Evolutionary conservation across 2,888 invertebrate species (phyloP).

Genomic region (Kuschelorhynchus macadamiae): DNA sequence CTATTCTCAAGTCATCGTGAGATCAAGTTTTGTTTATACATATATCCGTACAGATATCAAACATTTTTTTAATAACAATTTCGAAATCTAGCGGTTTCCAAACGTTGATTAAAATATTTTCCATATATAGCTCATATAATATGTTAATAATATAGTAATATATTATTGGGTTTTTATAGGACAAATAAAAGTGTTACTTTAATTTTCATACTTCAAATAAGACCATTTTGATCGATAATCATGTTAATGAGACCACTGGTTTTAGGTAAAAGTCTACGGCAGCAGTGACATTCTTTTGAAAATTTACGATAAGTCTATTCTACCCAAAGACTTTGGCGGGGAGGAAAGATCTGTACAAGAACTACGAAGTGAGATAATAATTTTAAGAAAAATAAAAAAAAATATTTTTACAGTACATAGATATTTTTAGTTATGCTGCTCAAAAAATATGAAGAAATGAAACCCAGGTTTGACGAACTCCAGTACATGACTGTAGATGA

Average conservation of each 20-base stretch:
- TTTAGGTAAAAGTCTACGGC: slow-evolving; percentile 48
- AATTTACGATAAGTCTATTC: slow-evolving; percentile 50
- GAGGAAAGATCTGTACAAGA: slow-evolving; percentile 43
- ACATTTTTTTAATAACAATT: no score
- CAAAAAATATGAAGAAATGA: slow-evolving; percentile 40
- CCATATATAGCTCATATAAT: no score
- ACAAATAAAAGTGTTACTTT: no score
- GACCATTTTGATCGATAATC: neutral
- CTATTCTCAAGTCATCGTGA: no score
- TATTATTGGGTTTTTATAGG: no score
- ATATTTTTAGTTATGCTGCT: slow-evolving; percentile 14
- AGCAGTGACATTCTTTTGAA: slow-evolving; percentile 39
- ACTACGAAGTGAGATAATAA: slow-evolving; percentile 41
- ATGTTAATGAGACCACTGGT: neutral
- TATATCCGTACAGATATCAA: no score
- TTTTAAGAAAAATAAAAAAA: neutral
- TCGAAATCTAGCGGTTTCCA: no score
- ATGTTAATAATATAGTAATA: no score
- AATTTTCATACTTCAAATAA: neutral
- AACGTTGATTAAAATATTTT: no score
- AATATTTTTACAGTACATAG: neutral
- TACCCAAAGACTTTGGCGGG: slow-evolving; percentile 56
- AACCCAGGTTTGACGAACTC: slow-evolving; percentile 46
- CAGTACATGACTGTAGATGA: slow-evolving; percentile 51
- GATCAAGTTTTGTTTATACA: no score